Base-by-base conservation (phyloP, 2,888 invertebrate species). In the Tortrix viridana region DNA sequence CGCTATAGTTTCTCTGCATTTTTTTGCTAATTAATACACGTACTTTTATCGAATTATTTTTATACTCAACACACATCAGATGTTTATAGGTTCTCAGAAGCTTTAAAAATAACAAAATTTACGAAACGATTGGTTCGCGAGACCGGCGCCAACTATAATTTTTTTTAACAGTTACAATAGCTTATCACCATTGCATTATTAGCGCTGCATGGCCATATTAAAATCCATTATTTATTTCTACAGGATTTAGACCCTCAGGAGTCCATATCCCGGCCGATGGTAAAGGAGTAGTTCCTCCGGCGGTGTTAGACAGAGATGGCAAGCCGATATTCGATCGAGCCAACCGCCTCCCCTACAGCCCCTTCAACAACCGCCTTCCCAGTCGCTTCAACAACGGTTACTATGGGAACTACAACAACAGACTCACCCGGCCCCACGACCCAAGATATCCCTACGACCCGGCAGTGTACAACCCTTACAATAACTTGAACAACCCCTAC, bases 261-360 rank as follows among this genome's bases (percentile, higher is more conserved):
- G 93, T 94, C 6, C 95, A 95, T 75, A 85, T 95, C 54, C 94
- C 95, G 18, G 93, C 94, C 79, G 93, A 76, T 88, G 94, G 77
- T 80, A 94, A 77, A 88, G 93, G 74, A 80, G 90, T 69, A 77
- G 82, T 75, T 82, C 93, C 71, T 84, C 89, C 74, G 77, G 82
- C 76, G 77, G 82, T 73, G 77, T 88, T 67, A 70, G 93, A 64
- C 79, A 83, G 74, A 60, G 71, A 73, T 22, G 77, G 71, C 16
- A 77, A 73, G 60, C 61, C 72, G 7, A 69, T 75, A 2, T 63
- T 79, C 32, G 76, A 76, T 41, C 67, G 70, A 12, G 77, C 75
- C 60, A 72, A 75, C 65, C 44, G 58, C 71, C 74, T 67, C 71
- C 73, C 55, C 4, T 72, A 71, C 44, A 69, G 74, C 60, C 69